Percentiles rank a stretch among this genome's conserved stretches.
phyloP scores from a whole-genome alignment of 1,140 invertebrate genomes.

The Dinoponera quadriceps region DNA sequence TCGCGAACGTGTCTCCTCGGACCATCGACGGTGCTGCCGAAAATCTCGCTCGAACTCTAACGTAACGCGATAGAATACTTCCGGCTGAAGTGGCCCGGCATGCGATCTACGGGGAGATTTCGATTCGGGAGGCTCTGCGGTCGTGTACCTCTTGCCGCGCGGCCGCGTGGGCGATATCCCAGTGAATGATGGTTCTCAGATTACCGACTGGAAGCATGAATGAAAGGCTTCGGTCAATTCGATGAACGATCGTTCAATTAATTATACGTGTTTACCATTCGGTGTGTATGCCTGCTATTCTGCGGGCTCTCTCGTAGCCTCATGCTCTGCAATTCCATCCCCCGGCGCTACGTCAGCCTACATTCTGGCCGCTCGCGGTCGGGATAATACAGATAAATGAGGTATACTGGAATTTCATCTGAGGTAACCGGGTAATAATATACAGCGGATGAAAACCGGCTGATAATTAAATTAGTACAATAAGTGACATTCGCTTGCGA shows the following conservation, averaged over 20 bases:
- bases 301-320: no score
- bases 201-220: conserved; percentile 44
- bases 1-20: not conserved
- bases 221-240: conserved; percentile 49
- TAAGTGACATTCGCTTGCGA: not conserved
- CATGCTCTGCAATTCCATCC: not conserved
- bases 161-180: conserved; percentile 39
- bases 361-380: not conserved
- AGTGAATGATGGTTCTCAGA: conserved; percentile 48
- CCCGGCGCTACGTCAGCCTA: conserved; percentile 10
- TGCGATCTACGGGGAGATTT: not conserved
- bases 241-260: conserved; percentile 58
- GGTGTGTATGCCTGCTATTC: not conserved
- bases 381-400: not conserved
- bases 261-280: conserved; percentile 43
- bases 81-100: not conserved
- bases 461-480: not conserved
- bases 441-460: no score
- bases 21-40: not conserved
- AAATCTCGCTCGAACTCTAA: not conserved
- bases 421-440: not conserved
- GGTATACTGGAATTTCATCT: no score
- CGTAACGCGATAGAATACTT: not conserved
- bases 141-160: conserved; percentile 9
- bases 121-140: not conserved